These are phyloP conservation scores for Drosophila bifasciata DNA, from an alignment of 1,140 invertebrate genomes.

Conservation along the genomic window DNA sequence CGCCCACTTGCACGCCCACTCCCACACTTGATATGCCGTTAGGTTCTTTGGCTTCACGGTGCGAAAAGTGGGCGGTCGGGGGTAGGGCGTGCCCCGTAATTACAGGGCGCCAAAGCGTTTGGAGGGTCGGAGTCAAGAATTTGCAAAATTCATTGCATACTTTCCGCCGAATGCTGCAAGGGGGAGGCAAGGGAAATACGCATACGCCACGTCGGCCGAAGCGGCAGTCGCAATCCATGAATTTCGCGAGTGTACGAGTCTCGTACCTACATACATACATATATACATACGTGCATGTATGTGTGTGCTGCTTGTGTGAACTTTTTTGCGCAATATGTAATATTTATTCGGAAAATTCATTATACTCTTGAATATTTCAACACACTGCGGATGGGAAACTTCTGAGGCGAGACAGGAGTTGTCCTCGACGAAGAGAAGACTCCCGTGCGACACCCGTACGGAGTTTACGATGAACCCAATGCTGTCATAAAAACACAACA, in stretches of 20 bases:
- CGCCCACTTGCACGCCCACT: conserved; percentile 5
- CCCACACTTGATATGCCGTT: conserved; percentile 5
- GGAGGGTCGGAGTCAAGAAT: conserved; percentile 5
- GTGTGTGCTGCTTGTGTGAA: not conserved
- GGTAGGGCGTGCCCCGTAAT: conserved; percentile 37
- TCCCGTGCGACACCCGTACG: conserved; percentile 1
- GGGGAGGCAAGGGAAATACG: conserved; percentile 39
- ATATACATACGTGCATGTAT: no score
- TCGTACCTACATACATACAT: no score
- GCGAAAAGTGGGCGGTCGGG: not conserved
- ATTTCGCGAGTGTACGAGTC: not conserved
- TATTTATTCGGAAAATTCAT: conserved; percentile 62
- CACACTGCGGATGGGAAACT: conserved; percentile 24
- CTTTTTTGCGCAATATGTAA: conserved; percentile 41
- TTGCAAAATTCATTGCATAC: conserved; percentile 64
- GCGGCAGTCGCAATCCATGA: conserved; percentile 24
- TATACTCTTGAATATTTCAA: conserved; percentile 60
- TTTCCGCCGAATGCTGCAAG: conserved; percentile 49
- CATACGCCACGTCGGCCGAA: conserved; percentile 44
- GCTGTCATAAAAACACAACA: conserved; percentile 38
- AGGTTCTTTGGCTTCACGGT: not conserved
- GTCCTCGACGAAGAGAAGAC: conserved; percentile 32
- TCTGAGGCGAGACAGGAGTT: conserved; percentile 8
- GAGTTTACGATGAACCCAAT: conserved; percentile 32
- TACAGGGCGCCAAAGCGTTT: conserved; percentile 12